Base-by-base conservation (phyloP, 2,797 vertebrate genomes). In the Manis pentadactyla region DNA sequence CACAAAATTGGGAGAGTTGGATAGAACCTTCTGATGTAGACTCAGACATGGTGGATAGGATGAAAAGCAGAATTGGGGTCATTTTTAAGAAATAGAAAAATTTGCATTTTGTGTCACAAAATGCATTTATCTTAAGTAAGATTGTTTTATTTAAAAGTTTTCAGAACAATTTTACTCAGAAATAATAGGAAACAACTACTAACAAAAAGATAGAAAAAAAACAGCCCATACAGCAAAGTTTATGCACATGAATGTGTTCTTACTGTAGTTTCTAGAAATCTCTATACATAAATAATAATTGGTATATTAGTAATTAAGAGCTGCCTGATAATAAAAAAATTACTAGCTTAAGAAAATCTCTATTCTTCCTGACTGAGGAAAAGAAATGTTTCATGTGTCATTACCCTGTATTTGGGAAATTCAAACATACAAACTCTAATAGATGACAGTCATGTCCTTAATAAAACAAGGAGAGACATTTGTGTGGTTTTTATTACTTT, bases 341-440 rank as follows among this genome's bases (percentile, higher is more conserved):
- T 87, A 75, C 17, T 49, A 93, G 10, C 18, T 51, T 82, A 83
- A 68, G 19, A 64, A 96, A 84, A 19, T 17, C 7, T 69, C 4
- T 29, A 7, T 83, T 42, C 10, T 51, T 75, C 46, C 8, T 7
- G 8, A 59, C 39, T 15, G 34, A 89, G n/a, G 18, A 23, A 49
- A 93, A 74, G 10, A 68, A 95, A 87, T 68, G 0, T n/a, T 90
- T 94, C 17, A n/a, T 7, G 7, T 46, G 15, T 46, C 18, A 66
- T 88, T 95, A 68, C 12, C 17, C 68, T 64, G 11, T 81, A 53
- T 87, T 87, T 88, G 59, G 84, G 64, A 84, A 78, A 85, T 82
- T 69, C 21, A 90, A 55, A 51, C n/a, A 57, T 86, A 66, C 79
- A 92, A 96, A 86, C 27, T 71, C 37, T 90, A 83, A 46, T 46